These are phyloP conservation scores for Alligator mississippiensis DNA, from an alignment of 2,113 vertebrate species.

Conservation along the genomic window DNA sequence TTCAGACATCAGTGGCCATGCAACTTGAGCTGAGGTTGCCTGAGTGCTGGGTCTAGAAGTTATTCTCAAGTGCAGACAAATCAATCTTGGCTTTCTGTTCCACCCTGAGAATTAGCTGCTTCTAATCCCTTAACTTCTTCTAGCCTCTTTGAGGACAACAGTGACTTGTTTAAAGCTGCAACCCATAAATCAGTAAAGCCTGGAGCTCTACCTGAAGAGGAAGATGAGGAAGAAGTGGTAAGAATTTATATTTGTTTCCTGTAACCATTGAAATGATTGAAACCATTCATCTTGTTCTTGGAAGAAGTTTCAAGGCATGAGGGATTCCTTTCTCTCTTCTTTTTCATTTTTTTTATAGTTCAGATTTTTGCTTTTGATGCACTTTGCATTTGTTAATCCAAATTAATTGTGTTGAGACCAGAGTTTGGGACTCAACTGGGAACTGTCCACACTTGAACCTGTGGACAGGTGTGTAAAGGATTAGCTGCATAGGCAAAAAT, in stretches of 20 bases:
- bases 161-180: slow-evolving; percentile 68
- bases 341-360: neutral
- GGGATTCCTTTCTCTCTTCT: accelerated
- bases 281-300: neutral
- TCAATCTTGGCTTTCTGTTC: neutral
- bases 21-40: neutral
- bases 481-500: neutral
- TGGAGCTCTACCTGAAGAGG: slow-evolving; percentile 76
- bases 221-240: slow-evolving; percentile 96
- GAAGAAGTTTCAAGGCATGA: neutral
- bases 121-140: slow-evolving; percentile 3
- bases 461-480: neutral
- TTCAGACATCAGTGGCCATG: accelerated
- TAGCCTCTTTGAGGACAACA: slow-evolving; percentile 73
- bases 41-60: accelerated
- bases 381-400: neutral
- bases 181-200: slow-evolving; percentile 55
- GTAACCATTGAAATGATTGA: neutral
- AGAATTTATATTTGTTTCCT: slow-evolving; percentile 38
- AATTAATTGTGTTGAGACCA: neutral
- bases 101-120: neutral
- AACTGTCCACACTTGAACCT: neutral
- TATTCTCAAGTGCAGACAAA: neutral
- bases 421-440: neutral
- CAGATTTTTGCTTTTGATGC: neutral